Evolutionary conservation across 2,888 invertebrate genomes (phyloP), one percentile per base, ranked within the genome.

Genomic region (Ectemnius continuus): DNA sequence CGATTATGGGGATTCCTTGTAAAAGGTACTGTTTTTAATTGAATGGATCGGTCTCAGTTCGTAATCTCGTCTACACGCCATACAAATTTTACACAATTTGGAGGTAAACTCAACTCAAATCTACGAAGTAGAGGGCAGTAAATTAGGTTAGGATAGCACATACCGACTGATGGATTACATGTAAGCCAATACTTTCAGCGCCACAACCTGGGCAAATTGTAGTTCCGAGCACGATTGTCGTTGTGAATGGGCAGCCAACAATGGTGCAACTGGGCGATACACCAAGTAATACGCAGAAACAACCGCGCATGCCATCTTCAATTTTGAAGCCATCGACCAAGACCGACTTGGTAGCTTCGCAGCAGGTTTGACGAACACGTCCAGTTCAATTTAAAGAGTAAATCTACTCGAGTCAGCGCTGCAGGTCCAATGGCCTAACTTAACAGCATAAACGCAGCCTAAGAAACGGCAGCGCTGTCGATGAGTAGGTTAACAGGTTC

Each of bases 151-250:
- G 36, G 8, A 8, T 36, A 11, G 1, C 8, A 36, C 4, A 23
- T 23, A 3, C 2, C 3, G 0, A 23, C 23, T 23, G 23, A 23
- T 23, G 23, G 23, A 23, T 23, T 2, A 2, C 23, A 23, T 23
- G 23, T 36, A 36, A 36, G 0, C 5, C 36, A 11, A 36, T 11
- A 36, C 6, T 52, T 16, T 0, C 60, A 88, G 89, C 86, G 4
- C 78, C 77, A 47, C 81, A 90, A 79, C 88, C 89, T 78, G 91
- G 91, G 59, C 92, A 91, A 73, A 91, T 92, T 70, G 91, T 91
- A n/a, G 91, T 92, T 1, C 88, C 91, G 26, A 92, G 92, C 78
- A 92, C 92, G 2, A 91, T 92, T 66, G 91, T 92, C 56, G 83
- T 93, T 71, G 92, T 92, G 11, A 90, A 91, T 70, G 91, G 91